Conservation (phyloP, 2,113 vertebrate genomes). For the Ammodytes dubius region DNA sequence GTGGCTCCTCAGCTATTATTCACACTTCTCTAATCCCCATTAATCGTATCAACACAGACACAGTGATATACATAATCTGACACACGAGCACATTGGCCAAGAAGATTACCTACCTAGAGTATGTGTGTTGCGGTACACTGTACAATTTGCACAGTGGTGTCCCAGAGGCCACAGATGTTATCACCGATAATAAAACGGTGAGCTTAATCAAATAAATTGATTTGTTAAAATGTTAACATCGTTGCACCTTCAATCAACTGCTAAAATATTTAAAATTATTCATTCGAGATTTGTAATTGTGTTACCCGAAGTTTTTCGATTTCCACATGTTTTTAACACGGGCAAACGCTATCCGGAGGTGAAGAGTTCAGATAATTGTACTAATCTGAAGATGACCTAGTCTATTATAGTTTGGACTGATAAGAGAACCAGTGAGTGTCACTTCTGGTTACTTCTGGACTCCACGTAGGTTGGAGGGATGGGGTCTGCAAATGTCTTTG, state of each 20-base stretch:
- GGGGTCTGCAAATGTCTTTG: no score
- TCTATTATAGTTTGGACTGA: no score
- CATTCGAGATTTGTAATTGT: no score
- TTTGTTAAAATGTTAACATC: neutral
- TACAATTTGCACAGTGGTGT: neutral
- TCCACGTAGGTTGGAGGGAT: no score
- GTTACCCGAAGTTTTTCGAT: no score
- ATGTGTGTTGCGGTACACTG: neutral
- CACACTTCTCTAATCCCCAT: slow-evolving; percentile 32
- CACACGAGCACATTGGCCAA: slow-evolving; percentile 8
- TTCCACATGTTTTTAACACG: no score
- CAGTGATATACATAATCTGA: slow-evolving; percentile 18
- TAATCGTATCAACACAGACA: slow-evolving; percentile 15
- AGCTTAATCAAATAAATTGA: neutral
- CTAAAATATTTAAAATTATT: neutral
- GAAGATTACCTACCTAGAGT: neutral
- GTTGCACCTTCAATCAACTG: neutral
- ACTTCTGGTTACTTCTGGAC: no score
- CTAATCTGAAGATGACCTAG: no score
- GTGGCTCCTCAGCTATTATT: neutral
- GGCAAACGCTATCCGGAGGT: no score
- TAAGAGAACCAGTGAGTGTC: no score
- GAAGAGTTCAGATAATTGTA: no score
- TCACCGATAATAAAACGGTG: no score
- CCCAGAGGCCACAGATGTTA: neutral